Evolutionary conservation across 64 coral and sea anemone species (phyloP).

Genomic region (Stichodactyla helianthus): DNA sequence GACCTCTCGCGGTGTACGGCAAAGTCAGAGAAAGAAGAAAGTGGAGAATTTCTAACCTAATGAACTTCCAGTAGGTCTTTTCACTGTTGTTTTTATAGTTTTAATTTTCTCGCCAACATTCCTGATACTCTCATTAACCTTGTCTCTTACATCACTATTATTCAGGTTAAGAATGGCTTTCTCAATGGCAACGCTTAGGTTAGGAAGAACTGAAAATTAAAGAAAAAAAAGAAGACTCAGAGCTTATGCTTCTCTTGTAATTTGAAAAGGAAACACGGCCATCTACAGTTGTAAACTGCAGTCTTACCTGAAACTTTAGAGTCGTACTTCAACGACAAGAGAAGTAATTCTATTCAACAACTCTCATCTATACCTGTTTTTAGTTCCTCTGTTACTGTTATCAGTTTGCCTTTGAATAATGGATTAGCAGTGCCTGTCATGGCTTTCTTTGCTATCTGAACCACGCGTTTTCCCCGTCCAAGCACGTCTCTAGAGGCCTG

Average conservation of each 20-base stretch:
- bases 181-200: neutral
- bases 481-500: conserved; percentile 48
- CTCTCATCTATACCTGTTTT: neutral
- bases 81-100: conserved; percentile 3
- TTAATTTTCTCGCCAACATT: conserved; percentile 3
- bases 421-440: conserved; percentile 78
- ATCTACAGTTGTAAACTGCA: too few relatives aligned
- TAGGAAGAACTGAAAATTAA: neutral
- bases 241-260: too few relatives aligned
- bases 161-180: neutral
- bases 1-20: too few relatives aligned
- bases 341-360: neutral
- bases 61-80: neutral
- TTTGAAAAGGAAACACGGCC: too few relatives aligned
- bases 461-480: conserved; percentile 60
- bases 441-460: conserved; percentile 60
- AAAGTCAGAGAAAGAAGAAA: too few relatives aligned
- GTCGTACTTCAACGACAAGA: too few relatives aligned
- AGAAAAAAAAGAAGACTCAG: neutral
- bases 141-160: neutral
- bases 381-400: conserved; percentile 35
- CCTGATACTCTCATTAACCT: neutral
- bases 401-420: conserved; percentile 70
- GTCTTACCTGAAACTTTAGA: too few relatives aligned
- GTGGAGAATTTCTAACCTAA: neutral